These are phyloP conservation scores for Pterocles gutturalis DNA, from an alignment of 2,113 vertebrate species.

Conservation along the genomic window DNA sequence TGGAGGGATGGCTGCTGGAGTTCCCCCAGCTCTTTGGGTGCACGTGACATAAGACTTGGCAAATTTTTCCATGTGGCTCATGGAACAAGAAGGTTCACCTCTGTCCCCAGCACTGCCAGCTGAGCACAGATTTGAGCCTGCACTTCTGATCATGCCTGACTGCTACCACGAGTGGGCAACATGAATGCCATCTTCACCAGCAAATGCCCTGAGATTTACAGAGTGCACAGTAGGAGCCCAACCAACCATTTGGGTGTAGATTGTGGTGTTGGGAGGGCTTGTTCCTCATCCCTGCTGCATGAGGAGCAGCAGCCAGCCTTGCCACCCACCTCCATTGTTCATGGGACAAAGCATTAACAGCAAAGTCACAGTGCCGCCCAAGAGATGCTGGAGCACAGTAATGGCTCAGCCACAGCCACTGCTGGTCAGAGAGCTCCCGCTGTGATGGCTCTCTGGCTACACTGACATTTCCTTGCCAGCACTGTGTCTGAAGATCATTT, in stretches of 20 bases:
- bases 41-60: neutral
- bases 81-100: neutral
- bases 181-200: neutral
- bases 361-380: neutral
- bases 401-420: neutral
- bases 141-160: neutral
- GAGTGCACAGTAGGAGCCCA: too few relatives aligned
- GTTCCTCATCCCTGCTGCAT: neutral
- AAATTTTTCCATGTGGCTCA: neutral
- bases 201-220: neutral
- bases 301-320: neutral
- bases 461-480: neutral
- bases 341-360: neutral
- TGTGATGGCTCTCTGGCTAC: neutral
- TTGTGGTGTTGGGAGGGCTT: neutral
- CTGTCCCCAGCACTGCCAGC: neutral
- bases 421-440: neutral
- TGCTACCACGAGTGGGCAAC: neutral
- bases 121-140: neutral
- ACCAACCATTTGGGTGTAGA: neutral
- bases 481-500: neutral
- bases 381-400: neutral
- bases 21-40: neutral
- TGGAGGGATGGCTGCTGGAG: neutral
- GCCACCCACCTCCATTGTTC: neutral